phyloP scores from a whole-genome alignment of 1,140 invertebrate genomes.

The Bombus vancouverensis region DNA sequence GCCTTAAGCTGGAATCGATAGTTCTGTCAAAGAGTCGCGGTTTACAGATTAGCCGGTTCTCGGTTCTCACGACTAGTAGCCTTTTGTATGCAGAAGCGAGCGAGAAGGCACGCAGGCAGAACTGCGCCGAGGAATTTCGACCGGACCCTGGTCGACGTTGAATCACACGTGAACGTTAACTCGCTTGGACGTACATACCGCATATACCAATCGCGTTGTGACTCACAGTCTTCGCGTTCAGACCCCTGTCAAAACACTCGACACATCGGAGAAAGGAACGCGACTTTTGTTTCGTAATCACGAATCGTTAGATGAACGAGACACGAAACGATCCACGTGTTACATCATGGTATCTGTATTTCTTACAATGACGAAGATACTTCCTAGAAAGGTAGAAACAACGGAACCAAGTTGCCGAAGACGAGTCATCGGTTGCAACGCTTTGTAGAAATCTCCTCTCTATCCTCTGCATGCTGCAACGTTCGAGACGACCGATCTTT shows the following conservation, averaged over 20 bases:
- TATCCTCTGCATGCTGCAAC: too few relatives aligned
- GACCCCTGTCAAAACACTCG: slow-evolving; percentile 26
- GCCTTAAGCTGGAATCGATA: background rate
- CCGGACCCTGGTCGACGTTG: slow-evolving; percentile 31
- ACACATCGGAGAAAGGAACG: slow-evolving; percentile 18
- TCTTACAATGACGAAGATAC: background rate
- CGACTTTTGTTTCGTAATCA: slow-evolving; percentile 16
- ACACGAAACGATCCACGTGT: background rate
- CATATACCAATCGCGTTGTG: slow-evolving; percentile 36
- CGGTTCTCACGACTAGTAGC: slow-evolving; percentile 19
- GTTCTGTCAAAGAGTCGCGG: background rate
- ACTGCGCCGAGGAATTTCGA: slow-evolving; percentile 58
- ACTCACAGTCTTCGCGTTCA: slow-evolving; percentile 30
- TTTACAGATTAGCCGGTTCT: slow-evolving; percentile 13
- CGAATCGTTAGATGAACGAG: background rate
- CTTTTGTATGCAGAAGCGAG: slow-evolving; percentile 55
- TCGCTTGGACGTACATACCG: background rate
- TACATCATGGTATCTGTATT: background rate
- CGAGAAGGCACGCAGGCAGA: slow-evolving; percentile 19
- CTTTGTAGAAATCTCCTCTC: too few relatives aligned
- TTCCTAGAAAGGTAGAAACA: background rate
- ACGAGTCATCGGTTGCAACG: too few relatives aligned
- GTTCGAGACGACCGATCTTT: too few relatives aligned
- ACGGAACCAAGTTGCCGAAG: background rate
- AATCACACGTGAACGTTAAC: slow-evolving; percentile 46